Evolutionary conservation across 2,113 vertebrate genomes (phyloP).

Genomic region (Macroglossus sobrinus): DNA sequence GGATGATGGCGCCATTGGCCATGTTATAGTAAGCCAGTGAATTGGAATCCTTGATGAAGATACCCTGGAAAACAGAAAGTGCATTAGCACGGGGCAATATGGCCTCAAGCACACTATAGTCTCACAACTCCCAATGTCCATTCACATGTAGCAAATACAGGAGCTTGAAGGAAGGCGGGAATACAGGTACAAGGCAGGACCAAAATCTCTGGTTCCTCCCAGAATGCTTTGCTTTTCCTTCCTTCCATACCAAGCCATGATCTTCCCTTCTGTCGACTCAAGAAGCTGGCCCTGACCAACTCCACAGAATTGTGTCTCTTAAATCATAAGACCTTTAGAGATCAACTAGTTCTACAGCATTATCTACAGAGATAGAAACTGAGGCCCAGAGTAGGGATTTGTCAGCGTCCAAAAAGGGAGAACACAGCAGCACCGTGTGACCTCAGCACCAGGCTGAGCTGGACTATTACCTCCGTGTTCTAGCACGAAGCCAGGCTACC

Average conservation of each 20-base stretch:
- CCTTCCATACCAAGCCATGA: background rate
- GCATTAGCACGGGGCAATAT: background rate
- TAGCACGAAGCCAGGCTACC: background rate
- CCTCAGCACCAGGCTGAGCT: background rate
- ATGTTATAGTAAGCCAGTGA: constrained; percentile 99
- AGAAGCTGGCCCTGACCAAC: background rate
- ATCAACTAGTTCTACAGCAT: background rate
- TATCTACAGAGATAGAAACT: background rate
- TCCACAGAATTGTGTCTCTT: background rate
- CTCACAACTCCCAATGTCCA: background rate
- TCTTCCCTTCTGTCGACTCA: background rate
- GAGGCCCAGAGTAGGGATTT: background rate
- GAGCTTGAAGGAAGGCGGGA: background rate
- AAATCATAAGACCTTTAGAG: background rate
- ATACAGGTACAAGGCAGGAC: fast-evolving
- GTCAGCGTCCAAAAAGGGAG: background rate
- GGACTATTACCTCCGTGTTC: background rate
- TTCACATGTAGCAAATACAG: background rate
- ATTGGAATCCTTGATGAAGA: constrained; percentile 99
- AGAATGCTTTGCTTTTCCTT: background rate
- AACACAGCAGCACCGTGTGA: background rate
- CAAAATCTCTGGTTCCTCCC: background rate
- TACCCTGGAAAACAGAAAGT: constrained; percentile 86
- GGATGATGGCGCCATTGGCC: constrained; percentile 93
- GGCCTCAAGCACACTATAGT: background rate